These are phyloP conservation scores for Hemiprocne comata DNA, from an alignment of 2,113 vertebrate species.

Conservation along the genomic window DNA sequence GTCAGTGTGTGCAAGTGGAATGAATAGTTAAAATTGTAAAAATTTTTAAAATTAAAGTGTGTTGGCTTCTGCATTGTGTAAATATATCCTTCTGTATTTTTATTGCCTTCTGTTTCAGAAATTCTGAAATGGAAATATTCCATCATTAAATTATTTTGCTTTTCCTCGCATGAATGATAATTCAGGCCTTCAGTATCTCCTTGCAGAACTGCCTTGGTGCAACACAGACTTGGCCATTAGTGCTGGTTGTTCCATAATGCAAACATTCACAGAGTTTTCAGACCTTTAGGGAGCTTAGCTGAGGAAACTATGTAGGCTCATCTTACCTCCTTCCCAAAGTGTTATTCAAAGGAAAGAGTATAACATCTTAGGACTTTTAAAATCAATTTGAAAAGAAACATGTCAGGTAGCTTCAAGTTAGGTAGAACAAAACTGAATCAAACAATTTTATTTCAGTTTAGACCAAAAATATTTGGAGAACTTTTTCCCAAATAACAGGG, in stretches of 20 bases:
- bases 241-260: accelerated
- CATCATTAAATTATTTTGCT: neutral
- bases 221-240: neutral
- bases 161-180: neutral
- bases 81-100: neutral
- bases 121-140: neutral
- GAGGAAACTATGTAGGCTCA: neutral
- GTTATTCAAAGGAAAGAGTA: neutral
- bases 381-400: neutral
- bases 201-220: neutral
- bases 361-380: neutral
- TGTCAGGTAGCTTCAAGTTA: neutral
- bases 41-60: neutral
- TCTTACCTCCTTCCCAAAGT: accelerated
- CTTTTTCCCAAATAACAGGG: neutral
- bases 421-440: neutral
- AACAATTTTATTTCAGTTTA: neutral
- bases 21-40: neutral
- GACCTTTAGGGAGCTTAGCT: neutral
- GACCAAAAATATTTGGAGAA: neutral
- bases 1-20: neutral
- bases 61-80: neutral
- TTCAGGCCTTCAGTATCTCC: neutral
- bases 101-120: neutral
- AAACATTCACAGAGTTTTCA: neutral